Evolutionary conservation across 1,140 invertebrate species (phyloP).

Genomic region (Marisa cornuarietis): DNA sequence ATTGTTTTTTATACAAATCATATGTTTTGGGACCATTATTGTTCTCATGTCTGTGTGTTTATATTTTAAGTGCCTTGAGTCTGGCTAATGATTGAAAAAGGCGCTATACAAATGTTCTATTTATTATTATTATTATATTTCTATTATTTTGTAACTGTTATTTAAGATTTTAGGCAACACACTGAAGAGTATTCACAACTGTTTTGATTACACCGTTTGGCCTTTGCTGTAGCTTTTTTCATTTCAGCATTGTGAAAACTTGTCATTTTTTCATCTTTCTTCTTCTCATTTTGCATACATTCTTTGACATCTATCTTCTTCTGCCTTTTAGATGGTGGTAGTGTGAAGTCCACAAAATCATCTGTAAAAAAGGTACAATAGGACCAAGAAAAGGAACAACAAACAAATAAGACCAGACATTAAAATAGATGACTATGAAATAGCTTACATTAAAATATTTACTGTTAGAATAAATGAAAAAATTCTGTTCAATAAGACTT

Average conservation of each 20-base stretch:
- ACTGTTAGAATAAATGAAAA: too few species aligned
- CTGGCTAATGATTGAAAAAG: too few species aligned
- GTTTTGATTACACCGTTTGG: background rate
- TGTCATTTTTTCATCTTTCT: conserved; percentile 1
- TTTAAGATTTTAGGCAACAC: too few species aligned
- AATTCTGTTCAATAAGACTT: too few species aligned
- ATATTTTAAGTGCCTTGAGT: too few species aligned
- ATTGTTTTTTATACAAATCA: too few species aligned
- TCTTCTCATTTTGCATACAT: background rate
- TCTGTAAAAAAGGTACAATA: conserved; percentile 13
- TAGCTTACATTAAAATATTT: too few species aligned
- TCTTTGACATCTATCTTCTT: conserved; percentile 14
- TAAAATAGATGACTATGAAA: background rate
- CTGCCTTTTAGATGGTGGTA: conserved; percentile 21
- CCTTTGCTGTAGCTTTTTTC: background rate
- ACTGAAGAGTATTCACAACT: background rate
- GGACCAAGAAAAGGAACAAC: background rate
- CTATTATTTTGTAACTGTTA: too few species aligned
- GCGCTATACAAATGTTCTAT: too few species aligned
- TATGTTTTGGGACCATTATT: too few species aligned
- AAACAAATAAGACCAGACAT: background rate
- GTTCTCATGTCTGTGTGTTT: too few species aligned
- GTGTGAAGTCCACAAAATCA: conserved; percentile 28
- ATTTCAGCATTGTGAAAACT: background rate
- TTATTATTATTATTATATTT: too few species aligned